Base-by-base conservation (phyloP, 2,888 invertebrate species). In the Gonocerus acuteangulatus region DNA sequence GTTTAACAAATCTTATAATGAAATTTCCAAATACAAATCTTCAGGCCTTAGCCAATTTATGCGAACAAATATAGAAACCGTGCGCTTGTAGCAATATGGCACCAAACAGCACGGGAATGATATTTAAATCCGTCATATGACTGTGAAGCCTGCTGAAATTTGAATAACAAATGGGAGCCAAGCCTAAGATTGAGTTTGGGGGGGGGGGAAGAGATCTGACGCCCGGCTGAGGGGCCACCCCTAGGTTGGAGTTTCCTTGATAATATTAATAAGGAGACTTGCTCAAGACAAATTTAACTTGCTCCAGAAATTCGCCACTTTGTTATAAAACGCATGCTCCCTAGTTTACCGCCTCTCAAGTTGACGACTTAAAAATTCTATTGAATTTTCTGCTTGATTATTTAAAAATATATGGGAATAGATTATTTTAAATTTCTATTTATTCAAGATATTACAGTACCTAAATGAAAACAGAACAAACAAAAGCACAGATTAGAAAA, bases 201-300 rank as follows among this genome's bases (percentile, higher is more conserved):
- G 34, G 51, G 32, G 34, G 51, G 2, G 19, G 11, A 34, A 51
- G 34, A 51, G 51, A 34, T 22, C 1, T 48, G 48, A 47, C 21
- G 48, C 22, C 22, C 27, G 27, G 27, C n/a, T n/a, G 27, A 27
- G 27, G 4, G 4, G 9, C 27, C 27, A 27, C 9, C 27, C 27
- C 27, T 9, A 27, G 27, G 27, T 4, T 6, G 4, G 60, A 51
- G 57, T 62, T 62, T 57, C 62, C 62, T 48, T 45, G 62, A 51
- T 62, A 62, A 62, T 58, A 62, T 62, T 62, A 62, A 62, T 62
- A 62, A 62, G 58, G 61, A 49, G 49, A 27, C 39, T 27, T 47
- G 27, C 36, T 27, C 27, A 57, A 62, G 62, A 62, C 62, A 58
- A 62, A 62, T 62, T 62, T 49, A 58, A 58, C 62, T 62, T 27